Evolutionary conservation across 2,113 vertebrate species (phyloP).

Genomic region (Actenoides hombroni): DNA sequence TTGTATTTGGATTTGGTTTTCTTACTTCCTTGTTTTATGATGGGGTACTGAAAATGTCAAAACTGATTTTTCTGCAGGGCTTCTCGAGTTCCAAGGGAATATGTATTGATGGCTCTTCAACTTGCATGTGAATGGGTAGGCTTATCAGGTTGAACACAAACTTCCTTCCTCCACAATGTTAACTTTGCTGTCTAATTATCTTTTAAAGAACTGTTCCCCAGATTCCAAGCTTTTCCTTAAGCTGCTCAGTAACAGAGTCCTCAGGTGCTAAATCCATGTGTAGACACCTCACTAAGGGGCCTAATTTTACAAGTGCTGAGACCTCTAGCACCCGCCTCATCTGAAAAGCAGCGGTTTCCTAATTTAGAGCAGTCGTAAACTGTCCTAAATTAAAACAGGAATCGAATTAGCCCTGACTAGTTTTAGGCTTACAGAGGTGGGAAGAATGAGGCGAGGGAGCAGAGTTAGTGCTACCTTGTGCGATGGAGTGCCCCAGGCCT

Average conservation of each 20-base stretch:
- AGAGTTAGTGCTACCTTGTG: not conserved
- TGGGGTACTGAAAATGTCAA: not conserved
- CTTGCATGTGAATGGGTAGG: not conserved
- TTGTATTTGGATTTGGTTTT: not conserved
- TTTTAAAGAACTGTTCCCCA: not conserved
- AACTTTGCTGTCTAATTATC: constrained; percentile 17
- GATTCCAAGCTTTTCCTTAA: not conserved
- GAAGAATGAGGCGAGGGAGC: not conserved
- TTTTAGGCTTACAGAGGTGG: not conserved
- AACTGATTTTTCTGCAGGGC: not conserved
- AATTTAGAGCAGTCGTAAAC: constrained; percentile 39
- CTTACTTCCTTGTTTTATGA: not conserved
- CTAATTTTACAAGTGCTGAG: constrained; percentile 36
- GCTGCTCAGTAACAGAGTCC: not conserved
- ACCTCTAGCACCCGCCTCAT: constrained; percentile 29
- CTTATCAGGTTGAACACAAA: constrained; percentile 6
- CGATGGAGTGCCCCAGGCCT: not conserved
- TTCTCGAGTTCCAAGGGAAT: not conserved
- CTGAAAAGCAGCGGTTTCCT: constrained; percentile 28
- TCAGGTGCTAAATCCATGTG: constrained; percentile 36
- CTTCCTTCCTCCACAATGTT: not conserved
- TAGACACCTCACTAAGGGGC: constrained; percentile 40
- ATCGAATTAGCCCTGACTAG: constrained; percentile 1
- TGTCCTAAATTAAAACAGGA: constrained; percentile 42
- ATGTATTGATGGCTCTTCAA: not conserved